Evolutionary conservation across 2,797 vertebrate genomes (phyloP), one percentile per base, ranked within the genome.

Genomic region (Protonibea diacanthus): DNA sequence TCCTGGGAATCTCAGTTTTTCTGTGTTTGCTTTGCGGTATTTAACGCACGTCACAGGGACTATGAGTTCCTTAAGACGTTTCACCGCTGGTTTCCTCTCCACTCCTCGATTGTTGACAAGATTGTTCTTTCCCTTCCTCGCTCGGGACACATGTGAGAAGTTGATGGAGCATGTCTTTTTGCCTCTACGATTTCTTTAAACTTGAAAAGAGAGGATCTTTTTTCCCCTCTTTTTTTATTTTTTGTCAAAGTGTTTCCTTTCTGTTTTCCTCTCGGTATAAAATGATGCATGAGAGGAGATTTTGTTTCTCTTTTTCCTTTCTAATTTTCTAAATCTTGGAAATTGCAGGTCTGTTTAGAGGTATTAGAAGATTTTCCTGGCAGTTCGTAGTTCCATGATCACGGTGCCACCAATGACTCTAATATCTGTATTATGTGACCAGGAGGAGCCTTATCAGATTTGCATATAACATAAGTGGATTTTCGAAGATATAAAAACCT

Each of bases 301-400:
- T 86, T 61, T 79, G 48, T 86, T 87, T 47, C 85, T 61, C 75
- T 82, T 89, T 87, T 84, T 73, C 85, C 71, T 84, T 71, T 80
- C 84, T 87, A 69, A 86, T 87, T 86, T 86, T 84, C 71, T 75
- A 79, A 89, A 88, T 67, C 80, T 82, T 80, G 87, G 90, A 89
- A 92, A 91, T 86, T 79, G 78, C 65, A 74, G 82, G 68, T 89
- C 81, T 83, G 70, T 87, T 86, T 73, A 83, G 82, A 83, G 80
- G 80, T 78, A 89, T 87, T 89, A 84, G 85, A 58, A 64, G 80
- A 87, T 86, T 93, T 93, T 94, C 92, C 92, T 91, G 91, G 91
- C 89, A 89, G 44, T 78, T 66, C 20, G 56, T 72, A n/a, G 64
- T 91, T 93, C 91, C 91, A 88, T 84, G 83, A 90, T 87, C 86